Conservation (phyloP, 1,140 invertebrate genomes). For the Scaptomyza hsui region DNA sequence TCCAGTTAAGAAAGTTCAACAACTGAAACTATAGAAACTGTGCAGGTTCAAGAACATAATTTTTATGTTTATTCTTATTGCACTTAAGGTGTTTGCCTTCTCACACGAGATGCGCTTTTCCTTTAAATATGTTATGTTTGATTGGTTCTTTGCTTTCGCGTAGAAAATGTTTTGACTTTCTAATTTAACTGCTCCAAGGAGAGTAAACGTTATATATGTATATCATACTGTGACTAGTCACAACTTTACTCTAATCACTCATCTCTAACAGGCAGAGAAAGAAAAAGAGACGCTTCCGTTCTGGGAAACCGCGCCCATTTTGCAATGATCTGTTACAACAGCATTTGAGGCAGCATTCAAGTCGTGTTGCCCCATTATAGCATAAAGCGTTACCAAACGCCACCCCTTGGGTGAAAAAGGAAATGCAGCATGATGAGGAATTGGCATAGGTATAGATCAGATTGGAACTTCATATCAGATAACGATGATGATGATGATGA, state of each 20-base stretch:
- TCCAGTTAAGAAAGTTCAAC: slow-evolving; percentile 21
- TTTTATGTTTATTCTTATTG: slow-evolving; percentile 27
- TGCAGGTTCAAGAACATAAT: slow-evolving; percentile 13
- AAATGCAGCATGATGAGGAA: neutral
- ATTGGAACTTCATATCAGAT: slow-evolving; percentile 37
- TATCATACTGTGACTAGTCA: neutral
- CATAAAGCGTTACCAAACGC: slow-evolving; percentile 75
- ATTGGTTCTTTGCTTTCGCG: too few species aligned
- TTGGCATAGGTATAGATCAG: slow-evolving; percentile 19
- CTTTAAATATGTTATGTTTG: neutral
- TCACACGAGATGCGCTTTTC: slow-evolving; percentile 1
- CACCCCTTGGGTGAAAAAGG: slow-evolving; percentile 34
- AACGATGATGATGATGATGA: slow-evolving; percentile 38
- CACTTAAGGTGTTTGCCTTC: slow-evolving; percentile 5
- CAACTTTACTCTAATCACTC: neutral
- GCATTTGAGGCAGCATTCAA: slow-evolving; percentile 42
- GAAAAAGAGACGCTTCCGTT: neutral
- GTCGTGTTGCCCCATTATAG: slow-evolving; percentile 67
- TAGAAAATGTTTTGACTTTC: too few species aligned
- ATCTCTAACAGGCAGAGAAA: slow-evolving; percentile 15
- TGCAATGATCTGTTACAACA: slow-evolving; percentile 25
- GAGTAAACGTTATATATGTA: too few species aligned
- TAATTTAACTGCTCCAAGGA: too few species aligned
- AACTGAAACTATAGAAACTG: neutral
- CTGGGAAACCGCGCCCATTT: slow-evolving; percentile 11